phyloP scores from a whole-genome alignment of 2,888 invertebrate genomes.

The Leucozona laternaria region DNA sequence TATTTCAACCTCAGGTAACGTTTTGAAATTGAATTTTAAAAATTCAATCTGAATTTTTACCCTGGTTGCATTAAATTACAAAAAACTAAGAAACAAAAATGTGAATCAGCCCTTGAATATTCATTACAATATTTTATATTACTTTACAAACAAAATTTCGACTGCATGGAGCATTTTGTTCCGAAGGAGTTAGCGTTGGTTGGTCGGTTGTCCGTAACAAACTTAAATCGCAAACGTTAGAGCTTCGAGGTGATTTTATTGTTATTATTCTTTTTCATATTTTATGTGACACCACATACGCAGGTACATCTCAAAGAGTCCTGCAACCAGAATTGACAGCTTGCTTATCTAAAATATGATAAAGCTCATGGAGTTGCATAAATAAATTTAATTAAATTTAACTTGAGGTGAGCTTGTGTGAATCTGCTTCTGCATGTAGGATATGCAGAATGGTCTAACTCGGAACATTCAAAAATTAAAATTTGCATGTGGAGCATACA shows the following conservation, averaged over 20 bases:
- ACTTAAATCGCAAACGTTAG: not conserved
- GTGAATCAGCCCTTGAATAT: constrained; percentile 62
- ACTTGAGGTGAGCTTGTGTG: constrained; percentile 40
- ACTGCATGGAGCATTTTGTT: constrained; percentile 3
- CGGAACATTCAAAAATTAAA: not conserved
- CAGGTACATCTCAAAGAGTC: not conserved
- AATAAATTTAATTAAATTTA: constrained; percentile 68
- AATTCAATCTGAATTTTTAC: constrained; percentile 36
- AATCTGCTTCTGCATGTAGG: not conserved
- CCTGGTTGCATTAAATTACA: not conserved
- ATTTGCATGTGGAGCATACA: not conserved
- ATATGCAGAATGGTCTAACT: constrained; percentile 38
- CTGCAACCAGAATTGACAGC: constrained; percentile 49
- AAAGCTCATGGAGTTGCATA: constrained; percentile 51
- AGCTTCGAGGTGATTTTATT: not conserved
- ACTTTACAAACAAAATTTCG: constrained; percentile 33
- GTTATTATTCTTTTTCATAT: not conserved
- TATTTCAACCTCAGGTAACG: not conserved
- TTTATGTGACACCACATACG: not conserved
- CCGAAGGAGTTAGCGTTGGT: not conserved
- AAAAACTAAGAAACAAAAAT: constrained; percentile 38
- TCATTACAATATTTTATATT: constrained; percentile 52
- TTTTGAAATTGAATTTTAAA: constrained; percentile 49
- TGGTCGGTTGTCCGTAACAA: not conserved
- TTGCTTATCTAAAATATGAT: constrained; percentile 55